These are phyloP conservation scores for Tribolium madens DNA, from an alignment of 1,140 invertebrate species.

Conservation along the genomic window DNA sequence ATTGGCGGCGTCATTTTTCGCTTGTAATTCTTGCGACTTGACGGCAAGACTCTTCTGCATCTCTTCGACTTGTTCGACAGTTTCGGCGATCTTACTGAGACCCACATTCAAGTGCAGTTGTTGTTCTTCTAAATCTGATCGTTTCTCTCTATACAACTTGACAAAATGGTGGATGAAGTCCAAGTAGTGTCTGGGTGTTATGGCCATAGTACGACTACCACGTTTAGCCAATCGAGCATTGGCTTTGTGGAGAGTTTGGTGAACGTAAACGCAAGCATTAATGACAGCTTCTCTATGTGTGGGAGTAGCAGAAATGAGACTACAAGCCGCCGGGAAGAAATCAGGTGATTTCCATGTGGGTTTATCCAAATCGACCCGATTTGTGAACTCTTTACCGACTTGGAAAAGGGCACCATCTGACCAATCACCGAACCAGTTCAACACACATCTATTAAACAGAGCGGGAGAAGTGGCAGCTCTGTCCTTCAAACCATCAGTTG, in stretches of 20 bases:
- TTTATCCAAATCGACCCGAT: conserved; percentile 84
- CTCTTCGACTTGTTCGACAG: conserved; percentile 99
- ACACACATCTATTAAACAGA: conserved; percentile 98
- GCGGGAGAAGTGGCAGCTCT: conserved; percentile 98
- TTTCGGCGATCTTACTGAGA: conserved; percentile 98
- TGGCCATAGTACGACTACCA: conserved; percentile 95
- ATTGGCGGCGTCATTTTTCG: conserved; percentile 99
- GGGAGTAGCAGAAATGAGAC: conserved; percentile 79
- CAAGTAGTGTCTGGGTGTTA: conserved; percentile 98
- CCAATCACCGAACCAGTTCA: conserved; percentile 99
- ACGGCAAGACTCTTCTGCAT: conserved; percentile 98
- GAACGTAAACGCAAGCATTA: conserved; percentile 98
- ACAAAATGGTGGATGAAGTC: conserved; percentile 99
- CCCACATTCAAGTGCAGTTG: conserved; percentile 99
- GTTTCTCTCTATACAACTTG: conserved; percentile 97
- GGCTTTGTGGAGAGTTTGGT: conserved; percentile 95
- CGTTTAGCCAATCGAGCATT: conserved; percentile 90
- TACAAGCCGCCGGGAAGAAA: conserved; percentile 88
- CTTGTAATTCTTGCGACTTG: conserved; percentile 93
- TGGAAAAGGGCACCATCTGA: conserved; percentile 97
- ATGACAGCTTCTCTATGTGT: conserved; percentile 94
- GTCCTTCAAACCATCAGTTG: conserved; percentile 97
- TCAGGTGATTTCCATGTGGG: conserved; percentile 87
- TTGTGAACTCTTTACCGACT: conserved; percentile 90
- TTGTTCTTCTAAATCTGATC: conserved; percentile 98